Evolutionary conservation across 2,797 vertebrate species (phyloP), one percentile per base, ranked within the genome.

Genomic region (Eulemur mongoz): DNA sequence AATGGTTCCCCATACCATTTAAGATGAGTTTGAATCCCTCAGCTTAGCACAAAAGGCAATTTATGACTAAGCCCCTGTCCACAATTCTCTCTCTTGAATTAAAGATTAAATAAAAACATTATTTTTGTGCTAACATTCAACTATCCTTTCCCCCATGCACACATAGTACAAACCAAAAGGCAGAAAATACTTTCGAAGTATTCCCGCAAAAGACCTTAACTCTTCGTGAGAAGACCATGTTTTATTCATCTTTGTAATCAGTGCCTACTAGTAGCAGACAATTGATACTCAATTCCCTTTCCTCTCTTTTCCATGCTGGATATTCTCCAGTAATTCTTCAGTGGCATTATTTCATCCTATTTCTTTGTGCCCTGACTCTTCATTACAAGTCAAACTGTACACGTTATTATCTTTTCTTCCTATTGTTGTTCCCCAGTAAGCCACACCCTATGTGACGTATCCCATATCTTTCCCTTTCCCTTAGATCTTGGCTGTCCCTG

Each of bases 231-330:
- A 15, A 65, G 83, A 59, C 50, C 38, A 50, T 63, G 27, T 81
- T 92, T 87, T 91, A 87, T 54, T 95, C 27, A 83, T 82, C 27
- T 89, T 83, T 92, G 84, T 76, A 83, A 73, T 43, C 80, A 76
- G 61, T 52, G 50, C 52, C 48, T 76, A 35, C 20, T 83, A 35
- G 43, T 18, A 75, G 50, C 45, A 88, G 57, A 81, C 6, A 67
- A 32, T 65, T 73, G 50, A 69, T 30, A 59, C 50, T 92, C 63
- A 75, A 76, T 75, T 65, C 57, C 20, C 67, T 67, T 94, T 13
- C 50, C 48, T 48, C 38, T 72, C 52, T 76, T 87, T 81, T 30
- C 61, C 35, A 83, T 52, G 32, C 32, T 87, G 48, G 35, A 65
- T 91, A 86, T 80, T 50, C 63, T 32, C 69, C 10, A 54, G 22